A percentile compares a stretch with the other conserved stretches of the same genome.
These are phyloP conservation scores for Heliconius cydno DNA, from an alignment of 2,888 invertebrate genomes.

Conservation along the genomic window DNA sequence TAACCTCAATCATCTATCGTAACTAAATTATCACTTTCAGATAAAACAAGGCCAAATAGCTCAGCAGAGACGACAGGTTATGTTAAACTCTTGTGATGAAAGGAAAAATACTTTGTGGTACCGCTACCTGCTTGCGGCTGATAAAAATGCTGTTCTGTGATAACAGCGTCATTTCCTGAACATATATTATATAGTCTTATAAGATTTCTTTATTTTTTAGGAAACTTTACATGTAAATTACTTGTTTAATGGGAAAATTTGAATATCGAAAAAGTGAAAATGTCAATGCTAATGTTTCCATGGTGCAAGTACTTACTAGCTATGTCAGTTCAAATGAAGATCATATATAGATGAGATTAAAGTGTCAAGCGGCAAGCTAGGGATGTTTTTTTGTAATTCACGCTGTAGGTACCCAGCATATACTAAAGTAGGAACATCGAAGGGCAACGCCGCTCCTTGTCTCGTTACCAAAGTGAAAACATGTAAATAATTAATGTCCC, in stretches of 20 bases:
- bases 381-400: no score
- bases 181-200: not conserved
- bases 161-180: conserved; percentile 7
- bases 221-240: not conserved
- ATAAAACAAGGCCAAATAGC: conserved; percentile 24
- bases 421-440: no score
- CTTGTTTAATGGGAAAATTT: not conserved
- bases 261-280: not conserved
- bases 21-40: conserved; percentile 12
- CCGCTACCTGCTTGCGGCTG: conserved; percentile 16
- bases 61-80: conserved; percentile 20
- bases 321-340: not conserved
- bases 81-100: conserved; percentile 14
- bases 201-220: conserved; percentile 3
- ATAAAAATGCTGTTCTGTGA: conserved; percentile 12
- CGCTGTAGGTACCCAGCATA: no score
- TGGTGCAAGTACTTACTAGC: not conserved
- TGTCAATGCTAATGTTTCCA: not conserved
- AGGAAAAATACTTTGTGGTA: conserved; percentile 23
- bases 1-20: conserved; percentile 22
- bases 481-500: no score
- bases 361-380: not conserved
- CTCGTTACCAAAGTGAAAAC: no score
- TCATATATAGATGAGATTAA: not conserved
- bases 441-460: no score